Evolutionary conservation across 2,113 vertebrate species (phyloP).

Genomic region (Suricata suricatta): DNA sequence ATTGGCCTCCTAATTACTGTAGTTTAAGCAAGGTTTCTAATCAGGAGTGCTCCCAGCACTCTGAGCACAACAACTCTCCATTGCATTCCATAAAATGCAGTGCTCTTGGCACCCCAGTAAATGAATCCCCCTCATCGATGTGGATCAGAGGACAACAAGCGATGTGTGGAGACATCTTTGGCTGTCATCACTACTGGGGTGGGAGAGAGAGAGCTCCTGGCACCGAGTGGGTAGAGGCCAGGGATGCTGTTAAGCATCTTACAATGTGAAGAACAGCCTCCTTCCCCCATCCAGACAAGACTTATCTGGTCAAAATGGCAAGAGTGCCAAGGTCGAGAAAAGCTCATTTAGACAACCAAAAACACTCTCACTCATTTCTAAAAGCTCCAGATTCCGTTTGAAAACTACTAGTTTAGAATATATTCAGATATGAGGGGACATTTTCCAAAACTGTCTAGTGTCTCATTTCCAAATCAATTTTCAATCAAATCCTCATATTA

Average conservation of each 20-base stretch:
- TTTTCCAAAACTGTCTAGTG: background rate
- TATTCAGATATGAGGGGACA: background rate
- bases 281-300: background rate
- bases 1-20: background rate
- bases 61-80: background rate
- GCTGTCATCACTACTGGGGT: background rate
- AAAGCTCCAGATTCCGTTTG: background rate
- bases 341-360: background rate
- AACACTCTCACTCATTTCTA: background rate
- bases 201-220: background rate
- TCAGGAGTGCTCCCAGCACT: background rate
- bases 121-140: background rate
- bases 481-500: background rate
- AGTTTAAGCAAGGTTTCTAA: background rate
- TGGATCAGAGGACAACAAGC: background rate
- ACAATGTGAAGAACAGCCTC: background rate
- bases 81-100: background rate
- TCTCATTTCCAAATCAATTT: conserved; percentile 13
- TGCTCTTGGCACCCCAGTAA: background rate
- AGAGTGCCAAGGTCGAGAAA: background rate
- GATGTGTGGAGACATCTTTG: background rate
- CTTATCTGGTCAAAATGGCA: background rate
- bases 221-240: too few species aligned
- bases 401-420: background rate
- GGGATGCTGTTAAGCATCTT: background rate